These are phyloP conservation scores for Adela reaumurella DNA, from an alignment of 2,888 invertebrate genomes.

Conservation along the genomic window DNA sequence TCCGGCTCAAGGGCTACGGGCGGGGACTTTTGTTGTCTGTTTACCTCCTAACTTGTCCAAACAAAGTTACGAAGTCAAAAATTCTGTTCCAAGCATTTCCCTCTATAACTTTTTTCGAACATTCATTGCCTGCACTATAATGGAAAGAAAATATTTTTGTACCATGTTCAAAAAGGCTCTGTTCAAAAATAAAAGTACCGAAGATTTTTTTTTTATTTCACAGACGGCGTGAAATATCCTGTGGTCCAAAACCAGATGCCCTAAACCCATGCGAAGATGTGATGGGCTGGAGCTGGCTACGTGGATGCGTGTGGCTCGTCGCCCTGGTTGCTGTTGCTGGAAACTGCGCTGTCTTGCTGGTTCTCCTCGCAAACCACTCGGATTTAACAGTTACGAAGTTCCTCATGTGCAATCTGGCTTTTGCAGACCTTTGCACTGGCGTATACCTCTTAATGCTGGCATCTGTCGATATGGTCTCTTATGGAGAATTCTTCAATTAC, in stretches of 20 bases:
- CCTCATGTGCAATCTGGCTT: constrained; percentile 69
- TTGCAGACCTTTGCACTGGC: constrained; percentile 87
- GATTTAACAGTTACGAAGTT: constrained; percentile 43
- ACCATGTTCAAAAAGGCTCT: too few species aligned
- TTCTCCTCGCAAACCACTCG: constrained; percentile 62
- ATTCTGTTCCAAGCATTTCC: too few species aligned
- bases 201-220: too few species aligned
- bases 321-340: constrained; percentile 78
- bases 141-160: too few species aligned
- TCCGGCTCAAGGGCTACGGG: too few species aligned
- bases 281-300: constrained; percentile 76
- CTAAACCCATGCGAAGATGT: constrained; percentile 89
- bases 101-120: too few species aligned
- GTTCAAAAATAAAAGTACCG: too few species aligned
- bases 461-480: constrained; percentile 77
- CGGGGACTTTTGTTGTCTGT: too few species aligned
- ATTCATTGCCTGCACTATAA: too few species aligned
- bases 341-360: constrained; percentile 76
- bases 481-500: constrained; percentile 84
- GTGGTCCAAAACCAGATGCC: constrained; percentile 73
- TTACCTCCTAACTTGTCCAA: too few species aligned
- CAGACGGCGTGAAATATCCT: constrained; percentile 51
- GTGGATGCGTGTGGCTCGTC: constrained; percentile 84
- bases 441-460: constrained; percentile 80
- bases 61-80: too few species aligned